Base-by-base conservation (phyloP, 2,888 invertebrate species). In the Lampropteryx suffumata region DNA sequence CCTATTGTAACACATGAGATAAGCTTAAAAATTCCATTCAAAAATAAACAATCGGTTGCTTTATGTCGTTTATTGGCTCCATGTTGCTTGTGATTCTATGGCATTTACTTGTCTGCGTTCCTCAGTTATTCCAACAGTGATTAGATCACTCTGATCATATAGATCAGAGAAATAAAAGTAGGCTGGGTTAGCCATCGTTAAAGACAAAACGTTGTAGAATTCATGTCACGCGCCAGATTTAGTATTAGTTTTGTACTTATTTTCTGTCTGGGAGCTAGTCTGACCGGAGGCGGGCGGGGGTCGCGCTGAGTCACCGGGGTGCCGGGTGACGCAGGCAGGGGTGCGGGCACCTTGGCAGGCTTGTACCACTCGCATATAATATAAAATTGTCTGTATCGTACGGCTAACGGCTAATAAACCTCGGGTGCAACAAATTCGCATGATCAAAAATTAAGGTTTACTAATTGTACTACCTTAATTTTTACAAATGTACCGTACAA, bases 251-350 rank as follows among this genome's bases (percentile, higher is more conserved):
- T 70, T 66, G 57, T 62, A 70, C 59, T 73, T 73, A 72, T 70
- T 73, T 70, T 69, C 61, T 65, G 76, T 75, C 73, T 71, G 70
- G 65, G 55, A 61, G 46, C 50, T 64, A 68, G 76, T 69, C 73
- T 73, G 64, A 57, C 47, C 39, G 59, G 58, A 59, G 64, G 64
- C 57, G 58, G 62, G 62, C 64, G 64, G 61, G 64, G 71, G 73
- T 57, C 55, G 70, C 62, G 71, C 66, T 82, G 82, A 82, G 69
- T 82, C 82, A 82, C 68, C 62, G 68, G 71, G 74, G 50, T 50
- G 51, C 50, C 43, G 73, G 33, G 72, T 76, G 77, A 70, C 76
- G 74, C 67, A 67, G 29, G 73, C 65, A 61, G 71, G 82, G 80
- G 80, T 74, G 76, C 65, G 51, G 47, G 34, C 65, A 48, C 44